Conservation (phyloP, 2,113 vertebrate genomes). For the Aldabrachelys gigantea region DNA sequence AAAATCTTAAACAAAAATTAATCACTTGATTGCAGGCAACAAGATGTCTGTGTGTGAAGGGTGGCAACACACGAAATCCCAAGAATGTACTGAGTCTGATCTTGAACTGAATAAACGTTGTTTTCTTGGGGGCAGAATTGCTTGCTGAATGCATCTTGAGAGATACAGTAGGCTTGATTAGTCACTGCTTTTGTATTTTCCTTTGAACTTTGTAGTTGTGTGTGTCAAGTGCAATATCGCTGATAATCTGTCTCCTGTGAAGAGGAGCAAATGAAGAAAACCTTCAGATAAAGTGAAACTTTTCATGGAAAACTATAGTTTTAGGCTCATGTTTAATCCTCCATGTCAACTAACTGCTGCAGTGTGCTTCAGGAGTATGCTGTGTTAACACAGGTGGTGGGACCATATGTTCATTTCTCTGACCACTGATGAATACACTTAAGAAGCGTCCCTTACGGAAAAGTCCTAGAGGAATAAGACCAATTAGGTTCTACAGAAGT, state of each 20-base stretch:
- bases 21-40: background rate
- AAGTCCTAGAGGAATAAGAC: background rate
- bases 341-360: background rate
- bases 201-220: background rate
- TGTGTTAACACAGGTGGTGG: background rate
- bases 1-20: background rate
- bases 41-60: background rate
- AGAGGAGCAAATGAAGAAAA: background rate
- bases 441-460: background rate
- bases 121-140: background rate
- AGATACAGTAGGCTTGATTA: background rate
- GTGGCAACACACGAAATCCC: background rate
- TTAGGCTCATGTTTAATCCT: background rate
- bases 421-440: background rate
- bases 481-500: background rate
- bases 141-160: background rate
- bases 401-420: background rate
- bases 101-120: background rate
- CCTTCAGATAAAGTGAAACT: background rate
- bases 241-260: background rate
- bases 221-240: background rate
- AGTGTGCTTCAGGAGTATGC: background rate
- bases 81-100: background rate
- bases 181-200: background rate
- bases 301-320: background rate